Evolutionary conservation across 2,113 vertebrate genomes (phyloP), one percentile per base, ranked within the genome.

Genomic region (Addax nasomaculatus): DNA sequence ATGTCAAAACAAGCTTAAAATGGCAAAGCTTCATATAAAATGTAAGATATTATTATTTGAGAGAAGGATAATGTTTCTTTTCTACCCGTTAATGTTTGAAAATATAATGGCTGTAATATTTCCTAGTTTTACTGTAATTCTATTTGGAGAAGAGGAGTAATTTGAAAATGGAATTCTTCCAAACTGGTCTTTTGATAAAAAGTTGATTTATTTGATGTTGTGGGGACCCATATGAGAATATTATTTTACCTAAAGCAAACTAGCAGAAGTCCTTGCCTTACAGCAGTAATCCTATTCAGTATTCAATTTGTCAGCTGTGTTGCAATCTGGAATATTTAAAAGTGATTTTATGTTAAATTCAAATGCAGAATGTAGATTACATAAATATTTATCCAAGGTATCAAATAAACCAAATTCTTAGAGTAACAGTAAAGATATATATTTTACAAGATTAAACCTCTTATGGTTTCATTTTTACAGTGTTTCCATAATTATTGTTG

Each of bases 341-440:
- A 96, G 49, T 84, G 88, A 90, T 94, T 93, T 90, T 96, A 94
- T 90, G 81, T 89, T 94, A 96, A 97, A 95, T 91, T 95, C 58
- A 96, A 96, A 92, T 78, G 80, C 43, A 91, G 92, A 93, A 88
- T 79, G 39, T 25, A 93, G 45, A 89, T 19, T 83, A 91, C 36
- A 86, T 94, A 97, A 96, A 97, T 94, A 95, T 97, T 96, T 97
- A 93, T 89, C 81, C 55, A 89, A 94, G 62, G 43, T 85, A 95
- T 90, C 53, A 94, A 94, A 90, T 89, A 29, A 93, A 85, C 21
- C 43, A 87, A 91, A 88, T 95, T 96, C 29, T 88, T 67, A 87
- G 17, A 84, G 53, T 95, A 76, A 95, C 58, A 90, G 36, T 92
- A 97, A 96, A 88, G 67, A 70, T 81, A 64, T 79, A 30, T 78